phyloP scores from a whole-genome alignment of 2,888 invertebrate genomes.

The Erpobdella octoculata region DNA sequence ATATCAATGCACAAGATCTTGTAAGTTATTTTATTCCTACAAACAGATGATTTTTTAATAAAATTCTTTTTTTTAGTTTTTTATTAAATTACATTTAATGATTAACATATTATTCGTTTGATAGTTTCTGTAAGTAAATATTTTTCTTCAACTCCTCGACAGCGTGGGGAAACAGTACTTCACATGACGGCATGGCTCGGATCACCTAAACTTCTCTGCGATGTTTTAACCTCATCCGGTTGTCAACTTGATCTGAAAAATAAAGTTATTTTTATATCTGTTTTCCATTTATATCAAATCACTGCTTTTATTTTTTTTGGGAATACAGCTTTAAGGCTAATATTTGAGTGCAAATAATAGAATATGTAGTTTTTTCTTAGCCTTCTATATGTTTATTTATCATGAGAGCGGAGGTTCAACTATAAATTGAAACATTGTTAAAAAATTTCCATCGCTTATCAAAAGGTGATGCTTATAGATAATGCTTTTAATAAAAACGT shows the following conservation, averaged over 20 bases:
- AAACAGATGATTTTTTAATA: neutral
- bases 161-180: constrained; percentile 56
- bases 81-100: neutral
- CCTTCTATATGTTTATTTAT: no score
- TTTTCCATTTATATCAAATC: no score
- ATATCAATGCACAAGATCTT: constrained; percentile 11
- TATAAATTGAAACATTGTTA: no score
- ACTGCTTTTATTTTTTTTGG: no score
- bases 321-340: no score
- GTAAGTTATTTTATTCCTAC: neutral
- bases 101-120: neutral
- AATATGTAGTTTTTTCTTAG: no score
- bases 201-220: constrained; percentile 37
- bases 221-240: neutral
- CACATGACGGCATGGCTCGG: constrained; percentile 58
- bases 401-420: no score
- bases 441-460: no score
- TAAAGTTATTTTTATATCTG: neutral
- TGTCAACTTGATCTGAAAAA: constrained; percentile 20
- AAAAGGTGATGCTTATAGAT: no score
- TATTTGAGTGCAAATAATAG: no score
- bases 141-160: neutral
- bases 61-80: neutral
- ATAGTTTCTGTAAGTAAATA: neutral
- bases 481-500: no score